Conservation (phyloP, 2,888 invertebrate genomes). For the Epistrophe eligans region DNA sequence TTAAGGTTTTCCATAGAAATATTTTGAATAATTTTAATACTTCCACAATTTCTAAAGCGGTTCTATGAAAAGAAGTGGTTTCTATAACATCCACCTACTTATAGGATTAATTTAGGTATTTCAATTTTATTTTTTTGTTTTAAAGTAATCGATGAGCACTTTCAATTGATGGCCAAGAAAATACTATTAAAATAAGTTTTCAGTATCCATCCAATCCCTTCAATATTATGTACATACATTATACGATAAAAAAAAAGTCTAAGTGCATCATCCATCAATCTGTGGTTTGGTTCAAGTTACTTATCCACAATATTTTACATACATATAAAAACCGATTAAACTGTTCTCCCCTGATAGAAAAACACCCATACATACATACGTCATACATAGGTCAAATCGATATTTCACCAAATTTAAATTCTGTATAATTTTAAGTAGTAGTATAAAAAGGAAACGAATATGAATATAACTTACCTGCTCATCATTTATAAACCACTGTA, state of each 20-base stretch:
- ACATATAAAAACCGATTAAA: slow-evolving; percentile 39
- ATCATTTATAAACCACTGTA: slow-evolving; percentile 92
- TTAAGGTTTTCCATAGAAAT: too few relatives aligned
- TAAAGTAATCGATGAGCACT: neutral
- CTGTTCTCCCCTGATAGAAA: neutral
- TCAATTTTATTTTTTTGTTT: neutral
- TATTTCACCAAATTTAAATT: slow-evolving; percentile 48
- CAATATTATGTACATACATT: neutral
- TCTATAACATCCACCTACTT: too few relatives aligned
- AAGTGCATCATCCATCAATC: slow-evolving; percentile 63
- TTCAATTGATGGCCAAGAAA: neutral
- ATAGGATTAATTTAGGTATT: neutral
- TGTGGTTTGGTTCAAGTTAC: slow-evolving; percentile 25
- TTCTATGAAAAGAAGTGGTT: too few relatives aligned
- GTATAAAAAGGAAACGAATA: too few relatives aligned
- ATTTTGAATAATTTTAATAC: too few relatives aligned
- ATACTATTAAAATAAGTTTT: slow-evolving; percentile 2
- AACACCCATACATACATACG: too few relatives aligned
- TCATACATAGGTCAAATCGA: too few relatives aligned
- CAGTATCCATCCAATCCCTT: neutral
- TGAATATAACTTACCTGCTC: slow-evolving; percentile 86
- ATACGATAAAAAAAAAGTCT: slow-evolving; percentile 28
- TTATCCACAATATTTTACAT: slow-evolving; percentile 11
- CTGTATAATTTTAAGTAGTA: too few relatives aligned
- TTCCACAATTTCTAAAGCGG: too few relatives aligned